These are phyloP conservation scores for Heliocidaris tuberculata DNA, from an alignment of 35 echinoderm and acorn worm species.

Conservation along the genomic window DNA sequence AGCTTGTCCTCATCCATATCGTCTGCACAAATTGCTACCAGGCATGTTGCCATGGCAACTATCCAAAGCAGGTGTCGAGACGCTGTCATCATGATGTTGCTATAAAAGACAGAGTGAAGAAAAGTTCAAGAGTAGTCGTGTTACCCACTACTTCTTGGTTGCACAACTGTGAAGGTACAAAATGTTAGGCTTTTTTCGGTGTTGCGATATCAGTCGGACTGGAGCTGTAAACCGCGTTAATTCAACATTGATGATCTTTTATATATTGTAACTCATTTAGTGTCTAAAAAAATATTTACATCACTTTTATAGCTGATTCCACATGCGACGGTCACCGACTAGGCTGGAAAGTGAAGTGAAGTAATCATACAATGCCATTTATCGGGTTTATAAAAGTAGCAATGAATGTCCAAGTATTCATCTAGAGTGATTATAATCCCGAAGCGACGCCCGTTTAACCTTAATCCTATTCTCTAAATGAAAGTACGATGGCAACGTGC, in stretches of 20 bases:
- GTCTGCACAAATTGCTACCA: background rate
- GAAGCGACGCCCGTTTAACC: background rate
- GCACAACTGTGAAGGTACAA: background rate
- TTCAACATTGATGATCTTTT: background rate
- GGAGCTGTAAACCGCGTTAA: background rate
- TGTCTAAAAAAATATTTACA: background rate
- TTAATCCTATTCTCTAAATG: background rate
- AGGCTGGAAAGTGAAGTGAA: background rate
- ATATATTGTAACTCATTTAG: background rate
- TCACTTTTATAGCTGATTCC: background rate
- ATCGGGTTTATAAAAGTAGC: background rate
- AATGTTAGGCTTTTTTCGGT: background rate
- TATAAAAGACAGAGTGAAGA: background rate
- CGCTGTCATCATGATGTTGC: background rate
- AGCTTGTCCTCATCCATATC: conserved; percentile 25
- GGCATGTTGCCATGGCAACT: conserved; percentile 31
- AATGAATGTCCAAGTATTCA: background rate
- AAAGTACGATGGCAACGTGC: background rate
- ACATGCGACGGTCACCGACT: background rate
- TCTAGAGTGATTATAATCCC: background rate
- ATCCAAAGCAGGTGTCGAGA: background rate
- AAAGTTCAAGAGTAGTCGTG: too few species aligned
- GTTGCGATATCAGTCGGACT: too few species aligned
- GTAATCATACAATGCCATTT: background rate
- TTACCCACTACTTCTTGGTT: background rate